Conservation (phyloP, 2,888 invertebrate species). For the Melieria picta region DNA sequence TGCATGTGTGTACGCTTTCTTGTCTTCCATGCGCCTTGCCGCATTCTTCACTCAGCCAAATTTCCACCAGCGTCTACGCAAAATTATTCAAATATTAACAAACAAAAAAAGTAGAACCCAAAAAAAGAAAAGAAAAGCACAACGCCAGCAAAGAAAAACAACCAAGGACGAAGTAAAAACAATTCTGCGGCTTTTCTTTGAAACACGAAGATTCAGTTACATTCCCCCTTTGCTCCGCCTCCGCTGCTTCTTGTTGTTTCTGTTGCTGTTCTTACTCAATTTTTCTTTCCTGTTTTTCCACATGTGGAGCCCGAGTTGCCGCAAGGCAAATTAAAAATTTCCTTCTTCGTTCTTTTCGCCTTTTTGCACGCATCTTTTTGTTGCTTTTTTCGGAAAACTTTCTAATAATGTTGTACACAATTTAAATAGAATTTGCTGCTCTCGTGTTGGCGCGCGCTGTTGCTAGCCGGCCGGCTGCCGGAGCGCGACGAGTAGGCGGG, state of each 20-base stretch:
- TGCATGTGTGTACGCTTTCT: neutral
- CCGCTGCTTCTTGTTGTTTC: conserved; percentile 8
- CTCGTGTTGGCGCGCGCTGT: neutral
- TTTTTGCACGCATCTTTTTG: conserved; percentile 31
- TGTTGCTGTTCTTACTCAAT: neutral
- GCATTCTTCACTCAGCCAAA: conserved; percentile 19
- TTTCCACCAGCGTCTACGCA: conserved; percentile 22
- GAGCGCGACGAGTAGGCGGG: neutral
- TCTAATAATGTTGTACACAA: conserved; percentile 65
- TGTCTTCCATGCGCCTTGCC: conserved; percentile 3
- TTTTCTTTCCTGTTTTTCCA: conserved; percentile 1
- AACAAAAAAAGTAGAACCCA: neutral
- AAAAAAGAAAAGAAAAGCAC: neutral
- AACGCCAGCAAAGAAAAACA: conserved; percentile 6
- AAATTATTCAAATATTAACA: conserved; percentile 37
- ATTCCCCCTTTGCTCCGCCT: neutral
- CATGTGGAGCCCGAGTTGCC: conserved; percentile 43
- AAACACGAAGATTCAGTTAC: conserved; percentile 20
- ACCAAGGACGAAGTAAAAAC: conserved; percentile 5
- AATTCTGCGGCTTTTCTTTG: conserved; percentile 24
- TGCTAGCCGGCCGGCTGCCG: neutral
- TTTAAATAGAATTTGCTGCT: conserved; percentile 62
- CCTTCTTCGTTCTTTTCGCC: conserved; percentile 39
- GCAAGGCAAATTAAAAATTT: conserved; percentile 59
- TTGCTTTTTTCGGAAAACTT: conserved; percentile 54